A percentile compares a stretch with the other conserved stretches of the same genome.
Evolutionary conservation across 2,113 vertebrate genomes (phyloP).

Genomic region (Phainopepla nitens): DNA sequence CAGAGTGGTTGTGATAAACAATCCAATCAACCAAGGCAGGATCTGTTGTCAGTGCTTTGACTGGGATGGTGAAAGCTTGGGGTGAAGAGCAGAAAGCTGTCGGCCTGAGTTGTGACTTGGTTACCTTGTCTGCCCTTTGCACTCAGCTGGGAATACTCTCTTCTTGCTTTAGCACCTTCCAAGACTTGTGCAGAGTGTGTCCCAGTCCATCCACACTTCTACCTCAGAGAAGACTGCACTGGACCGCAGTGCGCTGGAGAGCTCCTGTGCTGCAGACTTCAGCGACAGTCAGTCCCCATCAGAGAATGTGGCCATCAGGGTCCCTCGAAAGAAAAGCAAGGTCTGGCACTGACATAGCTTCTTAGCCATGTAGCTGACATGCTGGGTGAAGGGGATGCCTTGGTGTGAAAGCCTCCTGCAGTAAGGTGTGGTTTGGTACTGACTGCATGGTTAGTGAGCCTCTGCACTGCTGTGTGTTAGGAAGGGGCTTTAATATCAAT

Average conservation of each 20-base stretch:
- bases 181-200: slow-evolving; percentile 48
- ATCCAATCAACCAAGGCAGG: not conserved
- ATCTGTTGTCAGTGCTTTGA: not conserved
- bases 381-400: not conserved
- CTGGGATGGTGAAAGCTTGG: not conserved
- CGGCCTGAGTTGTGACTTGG: not conserved
- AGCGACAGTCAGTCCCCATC: slow-evolving; percentile 82
- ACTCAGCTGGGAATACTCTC: not conserved
- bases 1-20: not conserved
- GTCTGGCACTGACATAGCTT: slow-evolving; percentile 1
- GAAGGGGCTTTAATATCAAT: not conserved
- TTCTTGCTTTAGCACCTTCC: slow-evolving; percentile 72
- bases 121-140: not conserved
- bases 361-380: not conserved
- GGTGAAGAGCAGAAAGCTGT: not conserved
- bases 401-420: rapidly evolving
- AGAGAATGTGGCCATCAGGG: slow-evolving; percentile 49
- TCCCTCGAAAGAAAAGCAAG: slow-evolving; percentile 76
- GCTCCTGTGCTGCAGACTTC: slow-evolving; percentile 83
- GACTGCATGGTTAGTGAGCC: not conserved
- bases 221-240: slow-evolving; percentile 28
- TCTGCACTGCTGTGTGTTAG: not conserved
- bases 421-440: not conserved
- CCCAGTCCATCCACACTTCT: slow-evolving; percentile 55
- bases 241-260: slow-evolving; percentile 73